A percentile compares a stretch with the other conserved stretches of the same genome.
Evolutionary conservation across 2,888 invertebrate species (phyloP).

Genomic region (Rapana venosa): DNA sequence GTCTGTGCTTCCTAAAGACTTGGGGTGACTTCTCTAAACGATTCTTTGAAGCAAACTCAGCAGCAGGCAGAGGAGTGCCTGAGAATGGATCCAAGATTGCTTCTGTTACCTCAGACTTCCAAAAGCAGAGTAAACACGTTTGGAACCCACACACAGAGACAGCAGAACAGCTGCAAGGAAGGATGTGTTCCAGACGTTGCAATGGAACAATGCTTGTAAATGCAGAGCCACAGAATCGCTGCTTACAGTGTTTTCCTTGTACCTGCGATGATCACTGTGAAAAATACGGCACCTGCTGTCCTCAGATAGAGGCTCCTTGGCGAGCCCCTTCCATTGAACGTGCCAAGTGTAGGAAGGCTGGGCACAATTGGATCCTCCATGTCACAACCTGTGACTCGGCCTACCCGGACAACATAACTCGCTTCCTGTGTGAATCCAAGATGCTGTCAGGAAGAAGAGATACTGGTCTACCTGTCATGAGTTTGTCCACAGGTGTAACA

Average conservation of each 20-base stretch:
- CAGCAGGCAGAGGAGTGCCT: too few species aligned
- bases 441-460: not conserved
- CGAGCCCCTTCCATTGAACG: not conserved
- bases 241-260: conserved; percentile 5
- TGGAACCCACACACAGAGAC: not conserved
- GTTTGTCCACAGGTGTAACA: not conserved
- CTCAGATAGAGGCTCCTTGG: not conserved
- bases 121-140: not conserved
- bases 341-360: not conserved
- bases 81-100: too few species aligned
- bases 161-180: conserved; percentile 4
- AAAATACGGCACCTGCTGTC: not conserved
- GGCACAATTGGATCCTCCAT: not conserved
- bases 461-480: not conserved
- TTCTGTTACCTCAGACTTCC: too few species aligned
- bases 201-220: not conserved
- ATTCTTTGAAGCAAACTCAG: too few species aligned
- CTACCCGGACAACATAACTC: not conserved
- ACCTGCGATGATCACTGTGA: not conserved
- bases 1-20: too few species aligned
- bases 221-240: not conserved
- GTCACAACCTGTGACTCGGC: not conserved
- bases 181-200: not conserved
- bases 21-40: too few species aligned
- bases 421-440: conserved; percentile 17